Base-by-base conservation (phyloP, 2,113 vertebrate genomes). In the Pseudois nayaur region DNA sequence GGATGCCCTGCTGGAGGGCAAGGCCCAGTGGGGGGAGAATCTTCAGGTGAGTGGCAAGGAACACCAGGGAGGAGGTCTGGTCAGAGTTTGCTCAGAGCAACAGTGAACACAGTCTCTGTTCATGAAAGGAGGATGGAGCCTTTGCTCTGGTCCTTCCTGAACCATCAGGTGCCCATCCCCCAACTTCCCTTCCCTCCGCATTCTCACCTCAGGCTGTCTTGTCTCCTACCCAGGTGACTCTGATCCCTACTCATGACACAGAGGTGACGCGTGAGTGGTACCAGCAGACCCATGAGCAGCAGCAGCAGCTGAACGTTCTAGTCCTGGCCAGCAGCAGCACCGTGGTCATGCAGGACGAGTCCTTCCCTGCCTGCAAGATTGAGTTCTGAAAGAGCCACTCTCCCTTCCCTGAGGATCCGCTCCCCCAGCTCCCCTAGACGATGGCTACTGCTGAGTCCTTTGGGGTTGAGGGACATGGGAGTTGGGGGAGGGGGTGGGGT, bases 291-390 rank as follows among this genome's bases (percentile, higher is more conserved):
- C 99, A 99, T 5, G 99, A 99, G 99, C 99, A 99, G 97, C 99
- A 99, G 98, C 99, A 99, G 97, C 99, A 99, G 97, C 99, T 99
- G 89, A 99, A 99, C 97, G 99, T 99, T 98, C 99, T 99, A 99
- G 99, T 99, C 81, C 98, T 99, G 99, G 99, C 99, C 62, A 99
- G 99, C 99, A 99, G 99, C 99, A 99, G 99, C 99, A 99, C 99
- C 0, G 99, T 99, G 40, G 99, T 99, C 96, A 99, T 99, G 99
- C 99, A 99, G 98, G 99, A 99, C 2, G 99, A 99, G 98, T 99
- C 99, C 74, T 99, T 99, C 98, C 99, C 99, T 33, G 99, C 99
- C 98, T 99, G 99, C 99, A 99, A 99, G 99, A 99, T 99, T 1
- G 99, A 99, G 98, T 99, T 99, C 98, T 99, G 99, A 99, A 91